phyloP scores from a whole-genome alignment of 2,888 invertebrate genomes.

The Eupithecia pulchellata region DNA sequence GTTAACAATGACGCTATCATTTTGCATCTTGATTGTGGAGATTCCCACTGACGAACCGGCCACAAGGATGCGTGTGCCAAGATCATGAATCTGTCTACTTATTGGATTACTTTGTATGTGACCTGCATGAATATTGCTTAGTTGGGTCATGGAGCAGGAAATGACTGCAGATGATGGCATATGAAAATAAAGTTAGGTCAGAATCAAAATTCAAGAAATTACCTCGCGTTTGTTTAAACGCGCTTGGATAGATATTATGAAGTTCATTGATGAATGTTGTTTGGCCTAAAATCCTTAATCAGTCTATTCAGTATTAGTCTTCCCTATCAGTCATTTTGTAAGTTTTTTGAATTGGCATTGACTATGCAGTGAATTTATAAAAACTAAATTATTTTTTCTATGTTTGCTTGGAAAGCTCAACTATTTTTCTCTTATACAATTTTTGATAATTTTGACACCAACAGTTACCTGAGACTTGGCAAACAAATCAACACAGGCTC shows the following conservation, averaged over 20 bases:
- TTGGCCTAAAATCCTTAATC: too few species aligned
- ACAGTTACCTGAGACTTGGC: background rate
- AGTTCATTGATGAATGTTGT: too few species aligned
- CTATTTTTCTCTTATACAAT: too few species aligned
- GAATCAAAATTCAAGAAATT: background rate
- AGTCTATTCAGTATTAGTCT: too few species aligned
- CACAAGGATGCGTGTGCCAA: constrained; percentile 39
- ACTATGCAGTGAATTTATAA: background rate
- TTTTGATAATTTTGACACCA: too few species aligned
- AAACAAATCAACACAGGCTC: background rate
- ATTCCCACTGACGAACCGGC: constrained; percentile 50
- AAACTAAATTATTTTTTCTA: background rate
- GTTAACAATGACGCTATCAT: constrained; percentile 38
- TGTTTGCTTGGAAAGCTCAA: too few species aligned
- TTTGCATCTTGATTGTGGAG: constrained; percentile 48
- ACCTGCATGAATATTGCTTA: constrained; percentile 23
- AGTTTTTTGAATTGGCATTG: too few species aligned
- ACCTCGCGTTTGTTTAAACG: background rate
- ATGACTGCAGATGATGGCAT: background rate
- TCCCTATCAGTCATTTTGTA: too few species aligned
- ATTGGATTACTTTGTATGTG: constrained; percentile 16
- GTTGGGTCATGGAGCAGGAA: constrained; percentile 20
- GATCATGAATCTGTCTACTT: constrained; percentile 20
- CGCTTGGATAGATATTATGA: too few species aligned
- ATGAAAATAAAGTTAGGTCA: background rate